A percentile compares a stretch with the other conserved stretches of the same genome.
phyloP scores from a whole-genome alignment of 2,797 vertebrate genomes.

The Prionace glauca region DNA sequence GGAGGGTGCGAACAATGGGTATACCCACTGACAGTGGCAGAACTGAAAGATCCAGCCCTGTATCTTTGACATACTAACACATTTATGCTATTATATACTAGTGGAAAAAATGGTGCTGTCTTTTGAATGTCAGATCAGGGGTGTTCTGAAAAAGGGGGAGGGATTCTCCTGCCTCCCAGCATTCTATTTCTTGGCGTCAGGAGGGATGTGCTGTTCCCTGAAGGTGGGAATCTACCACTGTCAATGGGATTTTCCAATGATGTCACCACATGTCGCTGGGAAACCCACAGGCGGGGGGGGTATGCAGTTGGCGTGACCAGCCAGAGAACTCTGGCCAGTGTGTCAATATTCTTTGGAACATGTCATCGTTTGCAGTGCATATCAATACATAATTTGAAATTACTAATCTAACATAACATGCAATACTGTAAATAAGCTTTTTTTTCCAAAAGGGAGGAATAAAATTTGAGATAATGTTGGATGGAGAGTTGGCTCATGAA shows the following conservation, averaged over 20 bases:
- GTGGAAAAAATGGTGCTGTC: neutral
- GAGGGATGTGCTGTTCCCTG: too few relatives aligned
- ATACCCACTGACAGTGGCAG: too few relatives aligned
- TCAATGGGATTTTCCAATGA: too few relatives aligned
- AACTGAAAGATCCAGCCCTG: too few relatives aligned
- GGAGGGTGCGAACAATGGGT: too few relatives aligned
- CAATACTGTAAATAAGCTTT: neutral
- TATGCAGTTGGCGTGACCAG: too few relatives aligned
- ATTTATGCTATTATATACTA: neutral
- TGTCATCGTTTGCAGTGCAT: neutral
- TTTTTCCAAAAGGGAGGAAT: constrained; percentile 64
- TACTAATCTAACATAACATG: neutral
- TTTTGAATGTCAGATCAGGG: neutral
- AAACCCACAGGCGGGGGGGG: too few relatives aligned
- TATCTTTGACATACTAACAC: neutral
- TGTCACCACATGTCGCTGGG: too few relatives aligned
- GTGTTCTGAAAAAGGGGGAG: neutral
- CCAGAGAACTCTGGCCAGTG: too few relatives aligned
- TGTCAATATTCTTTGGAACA: neutral
- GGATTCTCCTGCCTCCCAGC: too few relatives aligned
- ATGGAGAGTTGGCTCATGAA: constrained; percentile 49
- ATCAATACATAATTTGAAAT: neutral
- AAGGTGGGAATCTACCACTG: too few relatives aligned
- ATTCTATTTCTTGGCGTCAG: too few relatives aligned
- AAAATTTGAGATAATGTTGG: constrained; percentile 79